phyloP scores from a whole-genome alignment of 2,888 invertebrate genomes.

The Melitaea athalia region DNA sequence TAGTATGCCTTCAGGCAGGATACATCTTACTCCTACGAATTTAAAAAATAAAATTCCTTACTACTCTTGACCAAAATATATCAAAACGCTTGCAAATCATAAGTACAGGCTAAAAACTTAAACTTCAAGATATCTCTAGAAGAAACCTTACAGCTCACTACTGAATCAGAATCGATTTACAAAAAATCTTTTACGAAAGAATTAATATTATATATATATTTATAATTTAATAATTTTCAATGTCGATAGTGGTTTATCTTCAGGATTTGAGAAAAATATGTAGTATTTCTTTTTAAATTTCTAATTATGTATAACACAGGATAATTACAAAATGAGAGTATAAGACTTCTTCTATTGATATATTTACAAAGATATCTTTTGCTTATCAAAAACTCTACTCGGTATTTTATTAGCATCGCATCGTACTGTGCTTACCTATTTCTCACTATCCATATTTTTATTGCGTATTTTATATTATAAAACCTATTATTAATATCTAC shows the following conservation, averaged over 20 bases:
- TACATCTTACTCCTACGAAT: neutral
- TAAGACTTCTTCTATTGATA: slow-evolving; percentile 7
- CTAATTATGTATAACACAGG: no score
- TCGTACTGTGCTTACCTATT: neutral
- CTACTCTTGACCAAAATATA: neutral
- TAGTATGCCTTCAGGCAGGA: no score
- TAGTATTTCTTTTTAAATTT: no score
- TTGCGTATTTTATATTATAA: neutral
- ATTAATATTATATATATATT: no score
- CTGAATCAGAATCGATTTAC: neutral
- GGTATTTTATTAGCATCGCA: neutral
- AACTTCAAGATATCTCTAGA: slow-evolving; percentile 2
- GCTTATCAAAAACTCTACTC: neutral
- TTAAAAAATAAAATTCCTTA: neutral
- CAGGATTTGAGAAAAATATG: no score
- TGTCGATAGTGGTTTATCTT: no score
- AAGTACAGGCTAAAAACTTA: neutral
- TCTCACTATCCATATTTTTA: neutral
- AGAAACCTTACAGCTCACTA: neutral
- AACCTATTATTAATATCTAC: neutral
- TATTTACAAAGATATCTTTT: slow-evolving; percentile 9
- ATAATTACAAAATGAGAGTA: neutral
- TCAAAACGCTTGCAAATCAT: neutral
- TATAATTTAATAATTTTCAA: no score
- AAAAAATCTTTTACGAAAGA: no score